A percentile compares a stretch with the other conserved stretches of the same genome.
These are phyloP conservation scores for Morpho deidamia DNA, from an alignment of 2,888 invertebrate species.

Conservation along the genomic window DNA sequence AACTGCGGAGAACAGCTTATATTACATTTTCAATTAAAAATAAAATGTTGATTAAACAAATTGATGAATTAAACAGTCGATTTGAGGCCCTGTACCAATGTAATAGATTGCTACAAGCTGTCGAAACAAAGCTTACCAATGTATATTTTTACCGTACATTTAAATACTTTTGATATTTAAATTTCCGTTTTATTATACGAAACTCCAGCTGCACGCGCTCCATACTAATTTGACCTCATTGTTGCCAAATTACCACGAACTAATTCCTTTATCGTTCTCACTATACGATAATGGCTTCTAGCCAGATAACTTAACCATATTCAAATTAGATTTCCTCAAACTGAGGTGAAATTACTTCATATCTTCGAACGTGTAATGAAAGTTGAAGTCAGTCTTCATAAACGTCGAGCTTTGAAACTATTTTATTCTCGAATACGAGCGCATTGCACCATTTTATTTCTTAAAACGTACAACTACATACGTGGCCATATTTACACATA, in stretches of 20 bases:
- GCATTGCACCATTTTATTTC: conserved; percentile 16
- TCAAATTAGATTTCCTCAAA: conserved; percentile 18
- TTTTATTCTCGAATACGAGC: conserved; percentile 47
- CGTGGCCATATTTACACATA: too few species aligned
- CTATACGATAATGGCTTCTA: conserved; percentile 21
- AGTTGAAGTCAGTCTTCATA: conserved; percentile 46
- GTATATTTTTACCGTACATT: too few species aligned
- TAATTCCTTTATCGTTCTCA: conserved; percentile 18
- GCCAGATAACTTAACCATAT: conserved; percentile 18
- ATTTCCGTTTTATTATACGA: neutral
- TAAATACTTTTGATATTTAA: too few species aligned
- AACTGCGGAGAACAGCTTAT: too few species aligned
- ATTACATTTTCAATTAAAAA: too few species aligned
- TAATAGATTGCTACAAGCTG: too few species aligned
- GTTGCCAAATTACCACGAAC: conserved; percentile 25
- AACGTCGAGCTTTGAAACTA: conserved; percentile 31
- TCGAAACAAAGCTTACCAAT: too few species aligned
- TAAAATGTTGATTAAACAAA: too few species aligned
- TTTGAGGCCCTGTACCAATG: too few species aligned
- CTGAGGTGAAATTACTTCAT: conserved; percentile 5
- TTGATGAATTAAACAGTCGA: too few species aligned
- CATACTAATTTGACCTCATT: conserved; percentile 7
- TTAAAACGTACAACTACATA: too few species aligned
- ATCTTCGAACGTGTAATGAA: conserved; percentile 32
- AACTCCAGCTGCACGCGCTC: neutral